These are phyloP conservation scores for Martes flavigula DNA, from an alignment of 2,797 vertebrate species.

Conservation along the genomic window DNA sequence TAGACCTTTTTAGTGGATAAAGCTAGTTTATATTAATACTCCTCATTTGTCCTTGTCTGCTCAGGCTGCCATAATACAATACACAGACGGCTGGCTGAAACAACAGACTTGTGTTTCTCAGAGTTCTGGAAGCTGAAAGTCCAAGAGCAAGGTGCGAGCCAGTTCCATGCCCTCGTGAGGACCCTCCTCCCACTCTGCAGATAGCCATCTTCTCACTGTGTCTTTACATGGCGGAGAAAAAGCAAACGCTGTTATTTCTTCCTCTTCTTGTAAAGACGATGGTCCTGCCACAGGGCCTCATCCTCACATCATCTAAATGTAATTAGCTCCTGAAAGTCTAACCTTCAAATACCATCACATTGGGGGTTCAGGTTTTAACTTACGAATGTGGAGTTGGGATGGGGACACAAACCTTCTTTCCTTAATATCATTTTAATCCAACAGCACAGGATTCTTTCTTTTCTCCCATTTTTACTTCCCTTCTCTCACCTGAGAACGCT, in stretches of 20 bases:
- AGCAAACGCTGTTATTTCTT: neutral
- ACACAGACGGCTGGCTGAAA: neutral
- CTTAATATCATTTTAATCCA: neutral
- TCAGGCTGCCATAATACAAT: neutral
- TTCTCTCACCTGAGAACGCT: neutral
- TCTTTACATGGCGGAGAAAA: neutral
- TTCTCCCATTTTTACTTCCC: neutral
- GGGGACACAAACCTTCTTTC: neutral
- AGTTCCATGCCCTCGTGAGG: rapidly evolving
- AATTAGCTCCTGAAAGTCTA: neutral
- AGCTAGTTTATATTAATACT: neutral
- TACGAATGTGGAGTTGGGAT: neutral
- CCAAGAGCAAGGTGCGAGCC: neutral
- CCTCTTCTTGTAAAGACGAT: neutral
- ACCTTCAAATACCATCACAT: neutral
- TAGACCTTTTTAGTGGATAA: neutral
- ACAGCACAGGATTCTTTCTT: neutral
- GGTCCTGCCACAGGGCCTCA: neutral
- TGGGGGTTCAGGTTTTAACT: neutral
- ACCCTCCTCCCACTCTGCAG: neutral
- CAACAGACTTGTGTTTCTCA: neutral
- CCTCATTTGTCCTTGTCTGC: neutral
- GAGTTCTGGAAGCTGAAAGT: neutral
- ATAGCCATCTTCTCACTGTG: neutral
- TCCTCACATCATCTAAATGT: neutral